phyloP scores from a whole-genome alignment of 2,113 vertebrate genomes.

The Ranitomeya variabilis region DNA sequence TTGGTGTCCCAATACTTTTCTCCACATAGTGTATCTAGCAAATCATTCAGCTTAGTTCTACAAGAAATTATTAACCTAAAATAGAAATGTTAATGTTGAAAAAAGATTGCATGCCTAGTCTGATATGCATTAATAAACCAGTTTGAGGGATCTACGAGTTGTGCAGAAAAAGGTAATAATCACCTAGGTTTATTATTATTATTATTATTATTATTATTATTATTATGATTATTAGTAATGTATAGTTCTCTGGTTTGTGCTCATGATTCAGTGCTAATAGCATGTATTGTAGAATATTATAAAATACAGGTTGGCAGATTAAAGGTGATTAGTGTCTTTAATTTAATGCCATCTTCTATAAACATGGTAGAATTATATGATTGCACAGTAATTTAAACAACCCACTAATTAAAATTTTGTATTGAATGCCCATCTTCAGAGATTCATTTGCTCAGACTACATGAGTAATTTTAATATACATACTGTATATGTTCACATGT shows the following conservation, averaged over 20 bases:
- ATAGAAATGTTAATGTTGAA: not conserved
- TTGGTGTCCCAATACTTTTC: too few relatives aligned
- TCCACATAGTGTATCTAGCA: not conserved
- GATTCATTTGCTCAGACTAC: not conserved
- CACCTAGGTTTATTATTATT: not conserved
- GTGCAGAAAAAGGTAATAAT: not conserved
- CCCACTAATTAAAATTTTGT: not conserved
- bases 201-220: not conserved
- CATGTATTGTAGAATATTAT: not conserved
- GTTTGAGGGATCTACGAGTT: not conserved
- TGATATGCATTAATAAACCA: not conserved
- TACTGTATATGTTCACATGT: not conserved
- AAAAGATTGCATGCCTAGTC: not conserved
- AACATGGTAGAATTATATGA: not conserved
- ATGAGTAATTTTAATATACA: not conserved
- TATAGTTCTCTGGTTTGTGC: not conserved
- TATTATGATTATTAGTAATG: not conserved
- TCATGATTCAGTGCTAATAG: not conserved
- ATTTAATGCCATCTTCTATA: not conserved
- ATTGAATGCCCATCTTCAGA: not conserved
- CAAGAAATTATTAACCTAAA: not conserved
- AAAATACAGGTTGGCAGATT: constrained; percentile 3
- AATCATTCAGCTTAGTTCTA: not conserved
- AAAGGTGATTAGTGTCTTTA: not conserved
- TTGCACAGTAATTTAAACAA: not conserved